phyloP scores from a whole-genome alignment of 2,797 vertebrate species.

The Syncerus caffer region DNA sequence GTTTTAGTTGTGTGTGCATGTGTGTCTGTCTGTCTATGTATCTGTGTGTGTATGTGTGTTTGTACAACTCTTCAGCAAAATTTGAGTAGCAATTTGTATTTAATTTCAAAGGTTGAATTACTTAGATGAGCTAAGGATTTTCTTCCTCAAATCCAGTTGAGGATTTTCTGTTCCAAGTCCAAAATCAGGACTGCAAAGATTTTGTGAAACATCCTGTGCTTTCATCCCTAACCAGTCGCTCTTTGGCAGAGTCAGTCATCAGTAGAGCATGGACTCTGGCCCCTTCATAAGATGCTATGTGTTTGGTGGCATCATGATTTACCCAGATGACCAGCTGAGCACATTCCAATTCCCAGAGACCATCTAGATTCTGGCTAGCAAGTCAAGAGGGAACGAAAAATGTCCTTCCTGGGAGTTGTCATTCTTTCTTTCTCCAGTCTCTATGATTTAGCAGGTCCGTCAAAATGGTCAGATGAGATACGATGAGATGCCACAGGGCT shows the following conservation, averaged over 20 bases:
- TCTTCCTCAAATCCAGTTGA: slow-evolving; percentile 1
- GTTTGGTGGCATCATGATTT: background rate
- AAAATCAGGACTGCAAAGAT: background rate
- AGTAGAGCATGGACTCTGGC: background rate
- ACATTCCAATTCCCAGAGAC: background rate
- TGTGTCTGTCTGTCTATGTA: background rate
- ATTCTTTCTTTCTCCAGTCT: background rate
- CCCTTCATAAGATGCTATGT: background rate
- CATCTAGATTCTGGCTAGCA: background rate
- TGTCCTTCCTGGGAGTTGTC: background rate
- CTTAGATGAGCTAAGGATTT: slow-evolving; percentile 7
- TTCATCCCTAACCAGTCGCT: background rate
- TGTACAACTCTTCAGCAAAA: slow-evolving; percentile 1
- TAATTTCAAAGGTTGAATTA: slow-evolving; percentile 52
- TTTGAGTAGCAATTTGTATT: background rate
- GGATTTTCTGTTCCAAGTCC: background rate
- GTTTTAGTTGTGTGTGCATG: background rate
- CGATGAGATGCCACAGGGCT: background rate
- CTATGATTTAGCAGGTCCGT: background rate
- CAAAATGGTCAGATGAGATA: background rate
- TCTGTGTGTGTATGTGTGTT: too few species aligned
- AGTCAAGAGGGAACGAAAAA: background rate
- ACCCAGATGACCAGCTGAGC: background rate
- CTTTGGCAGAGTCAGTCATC: background rate
- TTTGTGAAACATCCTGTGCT: background rate